These are phyloP conservation scores for Amblyraja radiata DNA, from an alignment of 2,797 vertebrate species.

Conservation along the genomic window DNA sequence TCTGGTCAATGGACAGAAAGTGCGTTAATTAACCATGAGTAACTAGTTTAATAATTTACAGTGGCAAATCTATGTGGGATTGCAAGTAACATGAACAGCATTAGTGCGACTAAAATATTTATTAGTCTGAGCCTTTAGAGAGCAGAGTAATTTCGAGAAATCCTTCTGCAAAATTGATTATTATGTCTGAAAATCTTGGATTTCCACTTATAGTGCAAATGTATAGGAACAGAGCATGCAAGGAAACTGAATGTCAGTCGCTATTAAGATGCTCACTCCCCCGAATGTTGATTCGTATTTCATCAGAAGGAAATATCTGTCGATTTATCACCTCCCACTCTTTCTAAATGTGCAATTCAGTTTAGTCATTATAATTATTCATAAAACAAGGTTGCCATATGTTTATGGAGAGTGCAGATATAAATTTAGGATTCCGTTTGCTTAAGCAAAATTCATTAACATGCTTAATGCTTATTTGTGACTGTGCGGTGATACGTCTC, in stretches of 20 bases:
- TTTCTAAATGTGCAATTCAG: slow-evolving; percentile 10
- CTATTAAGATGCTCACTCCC: slow-evolving; percentile 13
- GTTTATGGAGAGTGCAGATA: neutral
- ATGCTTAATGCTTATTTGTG: neutral
- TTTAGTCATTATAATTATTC: slow-evolving; percentile 8
- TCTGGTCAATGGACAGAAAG: slow-evolving; percentile 50
- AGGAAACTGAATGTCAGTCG: neutral
- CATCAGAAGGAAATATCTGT: neutral
- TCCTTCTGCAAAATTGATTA: slow-evolving; percentile 34
- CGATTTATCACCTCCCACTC: slow-evolving; percentile 18
- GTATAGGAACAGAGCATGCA: neutral
- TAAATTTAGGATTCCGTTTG: neutral
- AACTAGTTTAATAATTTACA: slow-evolving; percentile 75
- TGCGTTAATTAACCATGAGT: slow-evolving; percentile 59
- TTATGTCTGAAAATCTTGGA: neutral
- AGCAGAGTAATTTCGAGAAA: slow-evolving; percentile 49
- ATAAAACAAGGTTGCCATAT: neutral
- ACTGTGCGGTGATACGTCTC: neutral
- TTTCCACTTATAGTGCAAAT: neutral
- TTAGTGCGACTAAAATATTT: slow-evolving; percentile 73
- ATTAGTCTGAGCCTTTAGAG: slow-evolving; percentile 60
- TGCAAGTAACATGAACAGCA: slow-evolving; percentile 65
- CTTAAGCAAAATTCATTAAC: slow-evolving; percentile 4
- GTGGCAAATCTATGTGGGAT: slow-evolving; percentile 61
- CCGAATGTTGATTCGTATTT: neutral